Evolutionary conservation across 2,797 vertebrate species (phyloP), one percentile per base, ranked within the genome.

Genomic region (Setipinna tenuifilis): DNA sequence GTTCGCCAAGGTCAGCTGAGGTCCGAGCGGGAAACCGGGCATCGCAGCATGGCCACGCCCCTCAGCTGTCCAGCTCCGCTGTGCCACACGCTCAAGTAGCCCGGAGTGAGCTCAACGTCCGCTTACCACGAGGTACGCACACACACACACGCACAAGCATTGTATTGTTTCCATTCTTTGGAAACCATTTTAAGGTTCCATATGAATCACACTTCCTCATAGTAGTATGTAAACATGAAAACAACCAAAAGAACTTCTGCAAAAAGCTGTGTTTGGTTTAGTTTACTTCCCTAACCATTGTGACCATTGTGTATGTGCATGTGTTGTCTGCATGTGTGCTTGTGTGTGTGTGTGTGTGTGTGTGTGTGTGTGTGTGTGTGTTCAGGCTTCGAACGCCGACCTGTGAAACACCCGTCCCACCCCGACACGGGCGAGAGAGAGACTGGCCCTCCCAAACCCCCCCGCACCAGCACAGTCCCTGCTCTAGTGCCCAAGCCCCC

Each of bases 401-500:
- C 97, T 54, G 86, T 95, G 68, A 98, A 98, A 59, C 87, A 95
- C 48, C 91, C 96, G 0, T 92, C 95, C 0, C 94, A 93, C 85
- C 91, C 96, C 5, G 95, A 96, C 0, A 96, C 95, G 82, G 91
- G 94, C 0, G 95, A 96, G 17, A 93, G 93, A 87, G 93, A 97
- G 87, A 96, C 95, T 46, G 92, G 95, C 14, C 95, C 96, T 58
- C 97, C 96, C 0, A 96, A 96, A 81, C 94, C 96, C 0, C 95
- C 96, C 1, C 96, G 97, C 81, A 94, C 97, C 86, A 95, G 98
- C 90, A 98, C 98, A 2, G 94, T 99, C 83, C 97, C 97, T 0
- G 96, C 97, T 68, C 94, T 98, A 91, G 97, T 98, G 90, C 98
- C 98, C 88, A 97, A 97, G 83, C 98, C 98, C 0, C 97, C 98